phyloP scores from a whole-genome alignment of 1,140 invertebrate genomes.

The Caenorhabditis brenneri region DNA sequence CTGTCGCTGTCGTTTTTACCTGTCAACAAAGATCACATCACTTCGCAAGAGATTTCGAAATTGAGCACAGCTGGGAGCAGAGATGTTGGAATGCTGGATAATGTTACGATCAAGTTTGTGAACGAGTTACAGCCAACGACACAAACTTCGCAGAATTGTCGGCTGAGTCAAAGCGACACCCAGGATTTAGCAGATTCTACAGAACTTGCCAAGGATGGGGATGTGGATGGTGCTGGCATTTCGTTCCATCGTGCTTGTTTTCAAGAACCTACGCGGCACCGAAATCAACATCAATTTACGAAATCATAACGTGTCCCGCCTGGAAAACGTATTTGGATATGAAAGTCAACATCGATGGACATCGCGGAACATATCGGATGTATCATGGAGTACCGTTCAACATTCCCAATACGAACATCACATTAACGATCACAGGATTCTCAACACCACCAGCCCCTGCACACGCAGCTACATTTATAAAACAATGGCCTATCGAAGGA shows the following conservation, averaged over 20 bases:
- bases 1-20: neutral
- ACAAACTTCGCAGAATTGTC: too few species aligned
- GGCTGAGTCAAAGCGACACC: too few species aligned
- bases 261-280: neutral
- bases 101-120: too few species aligned
- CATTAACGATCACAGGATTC: neutral
- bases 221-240: neutral
- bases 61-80: too few species aligned
- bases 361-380: neutral
- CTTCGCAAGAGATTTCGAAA: neutral
- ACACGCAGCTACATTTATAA: neutral
- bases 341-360: neutral
- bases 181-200: neutral
- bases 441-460: neutral
- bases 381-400: neutral
- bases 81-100: too few species aligned
- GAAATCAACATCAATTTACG: neutral
- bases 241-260: neutral
- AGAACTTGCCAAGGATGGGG: neutral
- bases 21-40: neutral
- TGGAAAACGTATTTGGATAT: neutral
- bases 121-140: too few species aligned
- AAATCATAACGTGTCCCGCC: neutral
- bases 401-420: neutral
- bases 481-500: neutral